A percentile compares a stretch with the other conserved stretches of the same genome.
These are phyloP conservation scores for Harmothoe impar DNA, from an alignment of 2,888 invertebrate species.

Conservation along the genomic window DNA sequence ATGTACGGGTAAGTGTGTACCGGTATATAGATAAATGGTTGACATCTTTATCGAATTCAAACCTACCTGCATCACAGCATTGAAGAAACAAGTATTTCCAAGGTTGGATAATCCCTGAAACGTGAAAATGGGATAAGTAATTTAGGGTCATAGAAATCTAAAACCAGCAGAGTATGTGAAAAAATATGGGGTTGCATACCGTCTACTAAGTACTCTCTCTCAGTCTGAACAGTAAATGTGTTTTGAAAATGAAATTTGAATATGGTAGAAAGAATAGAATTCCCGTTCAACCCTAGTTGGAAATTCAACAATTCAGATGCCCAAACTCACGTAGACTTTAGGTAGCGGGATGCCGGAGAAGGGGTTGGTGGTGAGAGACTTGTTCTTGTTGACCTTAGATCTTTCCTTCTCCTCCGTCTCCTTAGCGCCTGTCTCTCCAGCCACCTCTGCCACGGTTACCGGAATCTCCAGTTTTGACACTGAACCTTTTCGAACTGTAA, in stretches of 20 bases:
- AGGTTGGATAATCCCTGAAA: slow-evolving; percentile 91
- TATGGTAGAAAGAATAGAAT: too few relatives aligned
- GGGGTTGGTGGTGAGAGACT: neutral
- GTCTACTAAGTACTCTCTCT: too few relatives aligned
- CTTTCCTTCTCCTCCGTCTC: neutral
- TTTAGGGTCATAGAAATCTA: too few relatives aligned
- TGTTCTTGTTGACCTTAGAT: neutral
- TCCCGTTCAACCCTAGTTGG: too few relatives aligned
- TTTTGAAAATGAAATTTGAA: too few relatives aligned
- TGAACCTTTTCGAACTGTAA: slow-evolving; percentile 32
- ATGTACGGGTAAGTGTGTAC: too few relatives aligned
- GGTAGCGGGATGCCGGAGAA: slow-evolving; percentile 65
- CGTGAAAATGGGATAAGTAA: neutral
- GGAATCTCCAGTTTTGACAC: slow-evolving; percentile 19
- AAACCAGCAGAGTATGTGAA: too few relatives aligned
- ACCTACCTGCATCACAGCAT: slow-evolving; percentile 93
- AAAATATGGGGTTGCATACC: too few relatives aligned
- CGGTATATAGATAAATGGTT: too few relatives aligned
- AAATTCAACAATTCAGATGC: too few relatives aligned
- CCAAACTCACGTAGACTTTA: slow-evolving; percentile 64
- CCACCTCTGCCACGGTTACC: slow-evolving; percentile 18
- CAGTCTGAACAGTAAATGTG: too few relatives aligned
- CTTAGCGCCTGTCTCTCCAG: neutral
- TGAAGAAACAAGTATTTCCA: slow-evolving; percentile 98
- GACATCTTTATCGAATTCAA: neutral